Evolutionary conservation across 2,113 vertebrate species (phyloP).

Genomic region (Climacteris rufus): DNA sequence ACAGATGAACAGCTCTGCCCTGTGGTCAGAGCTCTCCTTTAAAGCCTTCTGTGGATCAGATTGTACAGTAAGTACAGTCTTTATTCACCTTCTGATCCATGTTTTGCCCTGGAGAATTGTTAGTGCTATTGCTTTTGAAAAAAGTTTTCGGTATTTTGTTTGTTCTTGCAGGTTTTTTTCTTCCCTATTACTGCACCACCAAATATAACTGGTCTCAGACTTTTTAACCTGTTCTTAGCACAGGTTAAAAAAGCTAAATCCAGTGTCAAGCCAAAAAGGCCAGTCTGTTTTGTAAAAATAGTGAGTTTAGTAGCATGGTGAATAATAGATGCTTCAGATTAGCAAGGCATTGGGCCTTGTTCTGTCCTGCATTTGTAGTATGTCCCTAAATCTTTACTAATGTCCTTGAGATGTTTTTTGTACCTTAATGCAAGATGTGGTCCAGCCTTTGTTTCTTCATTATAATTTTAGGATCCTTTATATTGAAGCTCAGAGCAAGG

Average conservation of each 20-base stretch:
- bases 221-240: neutral
- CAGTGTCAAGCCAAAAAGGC: neutral
- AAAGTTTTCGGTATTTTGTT: neutral
- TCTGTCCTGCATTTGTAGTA: neutral
- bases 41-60: neutral
- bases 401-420: neutral
- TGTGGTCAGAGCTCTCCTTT: neutral
- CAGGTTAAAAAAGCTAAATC: neutral
- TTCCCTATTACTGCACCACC: neutral
- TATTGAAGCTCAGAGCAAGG: neutral
- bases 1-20: neutral
- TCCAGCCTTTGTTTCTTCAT: neutral
- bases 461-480: neutral
- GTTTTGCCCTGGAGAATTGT: neutral
- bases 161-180: no score
- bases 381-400: neutral
- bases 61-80: neutral
- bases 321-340: neutral
- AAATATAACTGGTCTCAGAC: neutral
- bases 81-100: neutral
- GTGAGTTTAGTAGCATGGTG: neutral
- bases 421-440: neutral
- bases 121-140: neutral
- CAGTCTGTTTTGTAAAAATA: neutral
- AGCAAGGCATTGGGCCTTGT: rapidly evolving